A percentile compares a stretch with the other conserved stretches of the same genome.
Evolutionary conservation across 2,888 invertebrate species (phyloP).

Genomic region (Drosophila meridiana): DNA sequence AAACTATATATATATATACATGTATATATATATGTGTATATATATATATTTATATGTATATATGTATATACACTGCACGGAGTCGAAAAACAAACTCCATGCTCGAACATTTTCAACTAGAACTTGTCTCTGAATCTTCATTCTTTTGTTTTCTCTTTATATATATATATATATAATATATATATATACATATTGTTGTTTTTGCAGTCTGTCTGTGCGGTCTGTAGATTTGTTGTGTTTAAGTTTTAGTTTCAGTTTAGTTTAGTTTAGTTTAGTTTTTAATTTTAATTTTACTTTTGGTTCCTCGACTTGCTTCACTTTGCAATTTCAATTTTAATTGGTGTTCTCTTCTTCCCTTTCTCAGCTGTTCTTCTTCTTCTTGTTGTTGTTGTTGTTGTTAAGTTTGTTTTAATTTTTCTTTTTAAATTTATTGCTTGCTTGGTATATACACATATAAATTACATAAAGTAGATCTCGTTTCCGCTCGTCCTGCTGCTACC

Average conservation of each 20-base stretch:
- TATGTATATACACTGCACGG: conserved; percentile 13
- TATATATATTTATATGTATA: conserved; percentile 7
- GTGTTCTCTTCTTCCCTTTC: conserved; percentile 21
- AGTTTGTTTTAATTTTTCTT: conserved; percentile 23
- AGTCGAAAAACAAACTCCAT: conserved; percentile 50
- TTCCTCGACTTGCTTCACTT: conserved; percentile 21
- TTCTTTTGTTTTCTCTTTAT: conserved; percentile 7
- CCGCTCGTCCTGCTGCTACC: conserved; percentile 20
- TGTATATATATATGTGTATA: conserved; percentile 1
- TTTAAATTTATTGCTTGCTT: conserved; percentile 35
- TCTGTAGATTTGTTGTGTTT: conserved; percentile 24
- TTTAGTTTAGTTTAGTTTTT: conserved; percentile 1
- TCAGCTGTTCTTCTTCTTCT: neutral
- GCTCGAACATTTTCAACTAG: conserved; percentile 22
- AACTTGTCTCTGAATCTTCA: conserved; percentile 14
- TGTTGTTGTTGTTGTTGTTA: conserved; percentile 17
- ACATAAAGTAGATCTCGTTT: conserved; percentile 16
- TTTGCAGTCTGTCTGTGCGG: conserved; percentile 41
- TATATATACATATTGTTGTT: neutral
- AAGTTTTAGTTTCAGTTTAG: neutral
- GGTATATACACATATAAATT: conserved; percentile 27
- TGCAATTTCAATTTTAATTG: conserved; percentile 26
- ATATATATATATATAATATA: neutral
- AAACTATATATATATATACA: neutral
- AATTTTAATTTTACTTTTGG: conserved; percentile 15